phyloP scores from a whole-genome alignment of 2,888 invertebrate species.

The Noctua janthina region DNA sequence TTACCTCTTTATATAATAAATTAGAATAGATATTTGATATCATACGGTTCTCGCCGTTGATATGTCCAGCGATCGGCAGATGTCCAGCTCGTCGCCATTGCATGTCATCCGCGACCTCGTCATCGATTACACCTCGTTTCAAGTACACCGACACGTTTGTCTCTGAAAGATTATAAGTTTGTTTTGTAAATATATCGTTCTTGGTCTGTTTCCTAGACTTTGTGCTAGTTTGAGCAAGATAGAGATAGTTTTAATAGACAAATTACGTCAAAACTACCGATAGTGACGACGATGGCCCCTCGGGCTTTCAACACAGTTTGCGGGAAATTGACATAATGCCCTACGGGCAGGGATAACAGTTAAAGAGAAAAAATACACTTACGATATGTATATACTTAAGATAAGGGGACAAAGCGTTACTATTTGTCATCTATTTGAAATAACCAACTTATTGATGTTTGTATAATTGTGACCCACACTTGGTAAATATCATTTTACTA shows the following conservation, averaged over 20 bases:
- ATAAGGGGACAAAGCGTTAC: background rate
- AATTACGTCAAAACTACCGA: too few species aligned
- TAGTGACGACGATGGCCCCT: too few species aligned
- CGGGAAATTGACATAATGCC: too few species aligned
- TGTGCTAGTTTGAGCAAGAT: too few species aligned
- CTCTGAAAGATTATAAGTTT: slow-evolving; percentile 71
- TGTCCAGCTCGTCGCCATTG: slow-evolving; percentile 76
- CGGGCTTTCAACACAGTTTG: too few species aligned
- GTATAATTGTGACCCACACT: too few species aligned
- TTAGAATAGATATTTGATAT: background rate
- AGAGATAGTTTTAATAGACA: too few species aligned
- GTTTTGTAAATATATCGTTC: background rate
- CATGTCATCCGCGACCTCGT: slow-evolving; percentile 77
- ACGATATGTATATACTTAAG: background rate
- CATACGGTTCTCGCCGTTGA: slow-evolving; percentile 73
- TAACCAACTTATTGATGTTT: background rate
- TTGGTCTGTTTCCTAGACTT: too few species aligned
- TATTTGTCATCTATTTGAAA: background rate
- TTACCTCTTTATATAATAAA: background rate
- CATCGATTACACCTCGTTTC: slow-evolving; percentile 85
- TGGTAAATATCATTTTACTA: background rate
- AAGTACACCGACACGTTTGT: slow-evolving; percentile 84
- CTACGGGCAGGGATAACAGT: too few species aligned
- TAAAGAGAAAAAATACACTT: background rate
- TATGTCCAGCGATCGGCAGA: slow-evolving; percentile 68